Base-by-base conservation (phyloP, 2,797 vertebrate species). In the Cossypha polioptera region DNA sequence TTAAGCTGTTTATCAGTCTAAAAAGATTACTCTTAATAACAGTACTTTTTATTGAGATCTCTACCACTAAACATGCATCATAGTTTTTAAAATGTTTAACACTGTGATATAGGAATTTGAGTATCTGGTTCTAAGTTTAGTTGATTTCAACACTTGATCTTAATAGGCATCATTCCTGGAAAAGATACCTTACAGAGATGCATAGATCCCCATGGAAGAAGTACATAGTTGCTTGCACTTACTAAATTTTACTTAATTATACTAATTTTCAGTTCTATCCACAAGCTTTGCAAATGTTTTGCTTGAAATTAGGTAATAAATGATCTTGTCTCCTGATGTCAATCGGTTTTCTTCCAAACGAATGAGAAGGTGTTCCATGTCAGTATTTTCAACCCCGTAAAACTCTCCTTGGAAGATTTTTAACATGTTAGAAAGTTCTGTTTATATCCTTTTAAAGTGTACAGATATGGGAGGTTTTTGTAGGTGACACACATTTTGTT, bases 261-360 rank as follows among this genome's bases (percentile, higher is more conserved):
- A 12, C 0, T 47, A 0, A 8, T 43, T 76, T 72, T 55, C 28
- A 71, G 0, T 79, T 26, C n/a, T 31, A 1, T 43, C 15, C 6
- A 31, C 22, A 17, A 38, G 3, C 72, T 72, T 20, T 75, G 18
- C 21, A 63, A 71, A 48, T 19, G 6, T 62, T 85, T 73, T 71
- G 2, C 40, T 67, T 47, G 48, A 77, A 74, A 33, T 40, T 35
- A 13, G 8, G 29, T 40, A 10, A 10, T 48, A 83, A 59, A 43
- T 59, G 0, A 15, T 31, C 24, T 4, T 51, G 16, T 73, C 26
- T n/a, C 18, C 17, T 36, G 12, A 20, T 59, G 16, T 47, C 55
- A 51, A 8, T 22, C 8, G 50, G 6, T 57, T 45, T 24, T 65
- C 20, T 81, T 90, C 33, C 35, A 50, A 75, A 57, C 5, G 29